phyloP scores from a whole-genome alignment of 2,113 vertebrate species.

The Proteles cristata region DNA sequence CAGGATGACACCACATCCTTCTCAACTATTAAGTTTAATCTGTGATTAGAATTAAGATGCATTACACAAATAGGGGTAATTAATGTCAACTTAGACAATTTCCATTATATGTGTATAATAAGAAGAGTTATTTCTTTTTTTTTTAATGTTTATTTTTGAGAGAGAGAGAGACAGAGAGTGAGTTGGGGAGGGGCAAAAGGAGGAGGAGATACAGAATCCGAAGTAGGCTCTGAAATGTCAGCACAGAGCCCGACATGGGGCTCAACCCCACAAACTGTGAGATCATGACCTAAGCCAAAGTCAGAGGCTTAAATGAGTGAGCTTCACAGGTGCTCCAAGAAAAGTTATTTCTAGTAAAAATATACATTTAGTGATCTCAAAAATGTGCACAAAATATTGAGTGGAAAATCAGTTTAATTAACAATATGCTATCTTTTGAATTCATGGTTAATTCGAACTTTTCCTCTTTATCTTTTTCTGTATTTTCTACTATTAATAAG shows the following conservation, averaged over 20 bases:
- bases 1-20: background rate
- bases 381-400: background rate
- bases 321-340: too few relatives aligned
- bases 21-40: background rate
- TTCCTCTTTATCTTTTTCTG: background rate
- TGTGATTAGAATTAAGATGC: background rate
- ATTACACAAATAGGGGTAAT: background rate
- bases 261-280: too few relatives aligned
- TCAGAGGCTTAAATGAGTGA: too few relatives aligned
- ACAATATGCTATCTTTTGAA: background rate
- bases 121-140: background rate
- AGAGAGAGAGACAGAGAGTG: too few relatives aligned
- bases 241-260: too few relatives aligned
- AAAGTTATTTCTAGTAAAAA: constrained; percentile 15
- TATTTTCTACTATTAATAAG: constrained; percentile 2
- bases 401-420: background rate
- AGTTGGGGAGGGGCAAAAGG: too few relatives aligned
- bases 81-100: background rate
- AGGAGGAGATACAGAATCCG: too few relatives aligned
- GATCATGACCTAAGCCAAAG: too few relatives aligned
- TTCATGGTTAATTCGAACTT: constrained; percentile 13
- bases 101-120: background rate
- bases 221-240: too few relatives aligned
- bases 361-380: background rate
- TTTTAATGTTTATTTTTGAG: too few relatives aligned